A percentile compares a stretch with the other conserved stretches of the same genome.
These are phyloP conservation scores for Seriola dumerili DNA, from an alignment of 2,113 vertebrate genomes.

Conservation along the genomic window DNA sequence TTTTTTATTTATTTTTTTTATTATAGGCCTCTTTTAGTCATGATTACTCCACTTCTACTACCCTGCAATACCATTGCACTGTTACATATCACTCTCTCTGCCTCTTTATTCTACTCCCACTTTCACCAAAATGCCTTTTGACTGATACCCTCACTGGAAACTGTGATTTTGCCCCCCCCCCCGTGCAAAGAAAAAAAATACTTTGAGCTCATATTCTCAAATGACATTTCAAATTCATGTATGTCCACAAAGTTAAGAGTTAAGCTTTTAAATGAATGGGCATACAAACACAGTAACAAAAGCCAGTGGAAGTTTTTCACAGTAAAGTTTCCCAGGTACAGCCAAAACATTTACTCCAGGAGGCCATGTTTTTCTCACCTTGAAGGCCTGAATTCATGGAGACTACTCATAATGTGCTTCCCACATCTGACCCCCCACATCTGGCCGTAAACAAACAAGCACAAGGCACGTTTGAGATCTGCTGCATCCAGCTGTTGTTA, in stretches of 20 bases:
- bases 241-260: neutral
- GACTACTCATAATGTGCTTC: constrained; percentile 28
- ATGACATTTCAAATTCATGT: neutral
- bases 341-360: neutral
- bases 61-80: constrained; percentile 6
- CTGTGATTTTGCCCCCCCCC: neutral
- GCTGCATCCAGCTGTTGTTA: constrained; percentile 44
- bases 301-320: neutral
- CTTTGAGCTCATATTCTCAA: too few species aligned
- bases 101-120: constrained; percentile 5
- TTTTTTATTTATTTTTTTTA: constrained; percentile 28
- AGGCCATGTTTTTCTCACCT: neutral
- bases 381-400: neutral
- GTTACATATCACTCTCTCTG: constrained; percentile 1
- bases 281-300: neutral
- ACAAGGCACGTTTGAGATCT: constrained; percentile 21
- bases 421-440: neutral
- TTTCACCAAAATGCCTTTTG: neutral
- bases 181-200: too few species aligned
- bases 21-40: neutral
- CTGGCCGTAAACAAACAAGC: constrained; percentile 41
- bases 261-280: neutral
- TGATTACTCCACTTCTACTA: constrained; percentile 21
- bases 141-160: neutral
- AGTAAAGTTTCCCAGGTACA: constrained; percentile 21